Conservation (phyloP, 2,888 invertebrate species). For the Aricia artaxerxes region DNA sequence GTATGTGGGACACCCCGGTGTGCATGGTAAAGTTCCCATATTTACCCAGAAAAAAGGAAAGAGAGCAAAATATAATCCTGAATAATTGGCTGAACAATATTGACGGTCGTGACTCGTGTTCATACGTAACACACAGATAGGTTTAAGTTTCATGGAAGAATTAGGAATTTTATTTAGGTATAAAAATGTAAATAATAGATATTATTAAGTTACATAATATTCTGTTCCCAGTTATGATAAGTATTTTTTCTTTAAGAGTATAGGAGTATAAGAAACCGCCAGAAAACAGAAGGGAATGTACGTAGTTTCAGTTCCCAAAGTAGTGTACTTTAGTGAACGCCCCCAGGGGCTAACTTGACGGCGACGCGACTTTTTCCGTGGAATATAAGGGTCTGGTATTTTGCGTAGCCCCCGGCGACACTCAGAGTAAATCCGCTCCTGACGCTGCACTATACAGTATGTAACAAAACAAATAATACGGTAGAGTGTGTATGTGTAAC, state of each 20-base stretch:
- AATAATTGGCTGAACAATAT: no score
- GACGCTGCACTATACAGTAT: not conserved
- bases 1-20: no score
- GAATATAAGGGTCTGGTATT: not conserved
- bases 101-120: no score
- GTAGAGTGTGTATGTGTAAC: no score
- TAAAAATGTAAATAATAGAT: not conserved
- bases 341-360: not conserved
- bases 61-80: no score
- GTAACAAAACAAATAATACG: no score
- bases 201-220: not conserved
- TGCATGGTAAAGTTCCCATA: no score
- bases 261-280: not conserved
- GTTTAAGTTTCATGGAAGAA: not conserved
- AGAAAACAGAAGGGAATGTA: not conserved
- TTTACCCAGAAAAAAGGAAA: no score
- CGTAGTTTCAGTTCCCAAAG: not conserved
- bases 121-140: not conserved
- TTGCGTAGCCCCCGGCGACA: conserved; percentile 2
- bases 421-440: not conserved
- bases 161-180: not conserved
- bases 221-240: not conserved
- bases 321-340: not conserved
- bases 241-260: not conserved
- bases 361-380: not conserved